Conservation (phyloP, 2,888 invertebrate species). For the Cybosia mesomella region DNA sequence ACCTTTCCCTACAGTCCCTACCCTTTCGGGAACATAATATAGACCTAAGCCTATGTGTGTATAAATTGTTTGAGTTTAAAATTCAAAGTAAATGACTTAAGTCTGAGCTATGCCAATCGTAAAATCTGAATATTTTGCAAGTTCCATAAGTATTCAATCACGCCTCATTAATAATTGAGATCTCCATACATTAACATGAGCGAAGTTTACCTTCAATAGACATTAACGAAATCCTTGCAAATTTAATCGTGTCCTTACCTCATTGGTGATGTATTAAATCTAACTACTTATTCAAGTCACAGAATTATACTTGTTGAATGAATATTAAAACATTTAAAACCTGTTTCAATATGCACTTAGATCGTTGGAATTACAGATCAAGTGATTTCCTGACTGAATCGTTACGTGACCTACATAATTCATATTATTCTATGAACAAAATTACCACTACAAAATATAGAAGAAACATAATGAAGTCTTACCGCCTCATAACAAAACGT, state of each 20-base stretch:
- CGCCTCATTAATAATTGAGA: slow-evolving; percentile 18
- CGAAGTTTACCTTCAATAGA: slow-evolving; percentile 50
- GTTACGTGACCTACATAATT: background rate
- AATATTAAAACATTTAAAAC: slow-evolving; percentile 31
- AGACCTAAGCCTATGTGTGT: background rate
- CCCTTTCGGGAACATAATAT: background rate
- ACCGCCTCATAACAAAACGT: no score
- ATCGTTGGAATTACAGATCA: slow-evolving; percentile 37
- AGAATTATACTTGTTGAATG: slow-evolving; percentile 22
- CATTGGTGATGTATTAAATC: slow-evolving; percentile 40
- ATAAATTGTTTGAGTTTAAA: background rate
- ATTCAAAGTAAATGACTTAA: background rate
- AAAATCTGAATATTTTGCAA: slow-evolving; percentile 15
- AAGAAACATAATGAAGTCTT: no score
- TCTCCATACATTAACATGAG: slow-evolving; percentile 14
- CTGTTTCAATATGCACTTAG: slow-evolving; percentile 31
- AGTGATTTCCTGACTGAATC: slow-evolving; percentile 22
- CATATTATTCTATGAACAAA: background rate
- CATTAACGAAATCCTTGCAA: slow-evolving; percentile 55
- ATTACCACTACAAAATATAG: background rate
- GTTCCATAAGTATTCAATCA: slow-evolving; percentile 21
- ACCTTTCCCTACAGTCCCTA: background rate
- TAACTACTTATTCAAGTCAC: slow-evolving; percentile 39
- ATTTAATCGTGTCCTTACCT: slow-evolving; percentile 54
- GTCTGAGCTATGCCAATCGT: background rate